Evolutionary conservation across 2,888 invertebrate species (phyloP).

Genomic region (Macrophya annulata): DNA sequence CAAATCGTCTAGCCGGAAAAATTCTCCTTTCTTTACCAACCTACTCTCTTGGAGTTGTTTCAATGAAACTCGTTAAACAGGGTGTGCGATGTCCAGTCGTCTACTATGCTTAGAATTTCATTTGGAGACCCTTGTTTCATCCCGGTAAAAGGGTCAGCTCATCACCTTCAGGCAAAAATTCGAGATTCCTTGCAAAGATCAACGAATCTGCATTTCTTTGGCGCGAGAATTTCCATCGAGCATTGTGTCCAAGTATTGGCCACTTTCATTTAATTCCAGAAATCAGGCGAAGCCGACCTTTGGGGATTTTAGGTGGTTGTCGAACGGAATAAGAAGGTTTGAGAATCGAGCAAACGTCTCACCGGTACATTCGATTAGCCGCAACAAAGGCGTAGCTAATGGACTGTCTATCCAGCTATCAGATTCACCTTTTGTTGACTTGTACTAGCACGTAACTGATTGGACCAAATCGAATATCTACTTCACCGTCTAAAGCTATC

Average conservation of each 20-base stretch:
- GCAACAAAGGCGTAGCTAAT: constrained; percentile 58
- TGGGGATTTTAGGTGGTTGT: background rate
- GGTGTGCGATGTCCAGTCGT: background rate
- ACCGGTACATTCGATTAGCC: constrained; percentile 64
- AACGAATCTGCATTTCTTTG: background rate
- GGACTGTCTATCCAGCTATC: constrained; percentile 58
- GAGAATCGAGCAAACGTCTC: constrained; percentile 34
- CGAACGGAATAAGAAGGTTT: constrained; percentile 6
- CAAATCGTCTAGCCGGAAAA: constrained; percentile 9
- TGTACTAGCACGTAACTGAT: constrained; percentile 38
- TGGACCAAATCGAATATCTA: constrained; percentile 21
- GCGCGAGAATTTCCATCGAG: background rate
- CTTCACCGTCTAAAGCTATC: background rate
- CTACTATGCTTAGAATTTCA: background rate
- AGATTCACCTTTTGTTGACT: constrained; percentile 52
- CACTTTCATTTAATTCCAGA: background rate
- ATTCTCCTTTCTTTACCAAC: background rate
- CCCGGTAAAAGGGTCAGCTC: background rate
- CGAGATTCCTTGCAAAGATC: constrained; percentile 6
- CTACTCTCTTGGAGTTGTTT: background rate
- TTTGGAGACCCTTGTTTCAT: background rate
- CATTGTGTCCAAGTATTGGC: background rate
- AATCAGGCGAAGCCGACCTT: background rate
- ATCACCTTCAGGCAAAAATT: background rate
- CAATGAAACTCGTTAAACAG: constrained; percentile 25